Conservation (phyloP, 2,888 invertebrate species). For the Aethes cnicana region DNA sequence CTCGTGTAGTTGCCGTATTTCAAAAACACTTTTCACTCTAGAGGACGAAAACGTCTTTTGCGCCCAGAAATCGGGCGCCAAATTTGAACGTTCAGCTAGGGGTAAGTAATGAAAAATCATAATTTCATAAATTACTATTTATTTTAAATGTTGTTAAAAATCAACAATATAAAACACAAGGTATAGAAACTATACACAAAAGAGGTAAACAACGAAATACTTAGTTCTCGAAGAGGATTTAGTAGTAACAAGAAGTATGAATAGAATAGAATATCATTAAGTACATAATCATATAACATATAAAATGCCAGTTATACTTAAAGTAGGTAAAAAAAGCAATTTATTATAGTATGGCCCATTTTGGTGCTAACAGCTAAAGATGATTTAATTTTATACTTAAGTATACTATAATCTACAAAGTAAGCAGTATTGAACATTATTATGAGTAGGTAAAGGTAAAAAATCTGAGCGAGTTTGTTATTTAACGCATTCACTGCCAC, state of each 20-base stretch:
- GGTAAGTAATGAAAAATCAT: slow-evolving; percentile 26
- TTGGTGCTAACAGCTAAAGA: slow-evolving; percentile 25
- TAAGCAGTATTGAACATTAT: slow-evolving; percentile 15
- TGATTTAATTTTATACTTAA: slow-evolving; percentile 4
- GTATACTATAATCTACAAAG: slow-evolving; percentile 6
- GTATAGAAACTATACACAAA: slow-evolving; percentile 67
- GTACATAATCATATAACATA: slow-evolving; percentile 24
- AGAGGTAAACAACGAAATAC: slow-evolving; percentile 52
- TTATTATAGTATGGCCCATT: slow-evolving; percentile 27
- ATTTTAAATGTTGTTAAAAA: slow-evolving; percentile 78
- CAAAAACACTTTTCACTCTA: no score
- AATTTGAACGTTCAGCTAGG: no score
- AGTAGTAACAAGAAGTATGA: slow-evolving; percentile 32
- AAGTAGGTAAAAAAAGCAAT: slow-evolving; percentile 14
- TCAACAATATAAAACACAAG: slow-evolving; percentile 77
- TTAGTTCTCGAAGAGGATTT: slow-evolving; percentile 33
- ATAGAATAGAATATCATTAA: slow-evolving; percentile 28
- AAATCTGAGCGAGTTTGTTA: slow-evolving; percentile 10
- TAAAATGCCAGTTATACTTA: slow-evolving; percentile 20
- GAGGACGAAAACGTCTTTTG: no score
- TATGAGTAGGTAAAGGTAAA: slow-evolving; percentile 1
- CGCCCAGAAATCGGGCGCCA: no score
- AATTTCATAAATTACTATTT: slow-evolving; percentile 50
- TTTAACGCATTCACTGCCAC: no score
- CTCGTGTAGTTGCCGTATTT: no score